Percentiles rank a stretch among this genome's conserved stretches.
Conservation (phyloP, 92 coral and sea anemone species). For the Pocillopora grandis region DNA sequence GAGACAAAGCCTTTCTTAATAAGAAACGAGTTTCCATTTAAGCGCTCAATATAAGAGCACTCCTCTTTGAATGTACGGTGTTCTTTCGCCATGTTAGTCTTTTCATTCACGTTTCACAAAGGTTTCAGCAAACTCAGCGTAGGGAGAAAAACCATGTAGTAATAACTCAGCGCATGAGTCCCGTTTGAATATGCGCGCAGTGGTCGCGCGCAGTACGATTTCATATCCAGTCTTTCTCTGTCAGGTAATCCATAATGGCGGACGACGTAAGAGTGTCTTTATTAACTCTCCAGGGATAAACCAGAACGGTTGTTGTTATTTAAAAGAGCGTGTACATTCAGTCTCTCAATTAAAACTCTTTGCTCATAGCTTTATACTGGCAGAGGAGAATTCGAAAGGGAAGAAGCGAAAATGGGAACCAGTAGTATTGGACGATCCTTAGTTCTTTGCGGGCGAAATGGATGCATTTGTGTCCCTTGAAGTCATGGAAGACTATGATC, state of each 20-base stretch:
- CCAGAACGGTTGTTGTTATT: not conserved
- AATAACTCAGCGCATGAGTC: not conserved
- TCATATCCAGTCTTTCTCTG: constrained; percentile 26
- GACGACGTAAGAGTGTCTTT: not conserved
- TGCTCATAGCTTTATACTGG: constrained; percentile 2
- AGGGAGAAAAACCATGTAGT: not conserved
- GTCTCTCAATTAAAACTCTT: not conserved
- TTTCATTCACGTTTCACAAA: not conserved
- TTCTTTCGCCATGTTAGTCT: constrained; percentile 10
- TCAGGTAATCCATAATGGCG: constrained; percentile 54
- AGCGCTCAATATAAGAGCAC: constrained; percentile 80
- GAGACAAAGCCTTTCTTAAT: constrained; percentile 98
- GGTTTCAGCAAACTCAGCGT: not conserved
- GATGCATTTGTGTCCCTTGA: constrained; percentile 94
- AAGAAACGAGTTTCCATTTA: constrained; percentile 66
- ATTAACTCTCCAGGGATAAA: not conserved
- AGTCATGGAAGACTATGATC: constrained; percentile 65
- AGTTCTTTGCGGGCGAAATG: constrained; percentile 80
- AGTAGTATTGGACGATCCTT: constrained; percentile 74
- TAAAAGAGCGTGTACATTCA: not conserved
- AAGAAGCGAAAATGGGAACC: constrained; percentile 88
- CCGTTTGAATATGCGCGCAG: no score
- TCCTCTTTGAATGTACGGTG: constrained; percentile 88
- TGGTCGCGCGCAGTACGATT: constrained; percentile 9
- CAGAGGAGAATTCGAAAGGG: constrained; percentile 39